phyloP scores from a whole-genome alignment of 1,140 invertebrate genomes.

The Trypoxylus dichotomus region DNA sequence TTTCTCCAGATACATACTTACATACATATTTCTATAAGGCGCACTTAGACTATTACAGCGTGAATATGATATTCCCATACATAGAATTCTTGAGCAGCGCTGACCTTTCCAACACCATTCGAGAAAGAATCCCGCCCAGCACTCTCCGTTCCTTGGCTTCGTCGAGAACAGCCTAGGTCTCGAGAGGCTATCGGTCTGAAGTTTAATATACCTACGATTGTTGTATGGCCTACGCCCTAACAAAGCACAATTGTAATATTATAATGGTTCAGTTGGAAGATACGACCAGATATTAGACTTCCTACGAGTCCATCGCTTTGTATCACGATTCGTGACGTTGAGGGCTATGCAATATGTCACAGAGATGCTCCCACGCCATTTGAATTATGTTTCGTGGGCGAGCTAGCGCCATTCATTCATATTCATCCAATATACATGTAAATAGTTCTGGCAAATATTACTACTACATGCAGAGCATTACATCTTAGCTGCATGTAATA shows the following conservation, averaged over 20 bases:
- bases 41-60: too few relatives aligned
- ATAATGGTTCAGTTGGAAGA: neutral
- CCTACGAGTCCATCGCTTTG: neutral
- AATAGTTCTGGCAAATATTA: neutral
- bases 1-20: too few relatives aligned
- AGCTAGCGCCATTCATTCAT: neutral
- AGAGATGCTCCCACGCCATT: slow-evolving; percentile 1
- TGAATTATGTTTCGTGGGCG: neutral
- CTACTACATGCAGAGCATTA: neutral
- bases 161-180: neutral
- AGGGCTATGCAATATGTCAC: neutral
- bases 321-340: neutral
- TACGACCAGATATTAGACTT: slow-evolving; percentile 6
- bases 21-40: too few relatives aligned
- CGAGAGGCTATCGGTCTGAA: neutral
- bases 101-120: neutral
- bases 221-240: neutral
- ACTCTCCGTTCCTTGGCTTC: too few relatives aligned
- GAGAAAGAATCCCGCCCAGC: neutral
- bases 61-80: neutral
- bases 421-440: neutral
- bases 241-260: slow-evolving; percentile 2
- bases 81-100: neutral
- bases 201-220: slow-evolving; percentile 3
- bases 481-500: too few relatives aligned